Conservation (phyloP, 2,113 vertebrate species). For the Halcyon senegalensis region DNA sequence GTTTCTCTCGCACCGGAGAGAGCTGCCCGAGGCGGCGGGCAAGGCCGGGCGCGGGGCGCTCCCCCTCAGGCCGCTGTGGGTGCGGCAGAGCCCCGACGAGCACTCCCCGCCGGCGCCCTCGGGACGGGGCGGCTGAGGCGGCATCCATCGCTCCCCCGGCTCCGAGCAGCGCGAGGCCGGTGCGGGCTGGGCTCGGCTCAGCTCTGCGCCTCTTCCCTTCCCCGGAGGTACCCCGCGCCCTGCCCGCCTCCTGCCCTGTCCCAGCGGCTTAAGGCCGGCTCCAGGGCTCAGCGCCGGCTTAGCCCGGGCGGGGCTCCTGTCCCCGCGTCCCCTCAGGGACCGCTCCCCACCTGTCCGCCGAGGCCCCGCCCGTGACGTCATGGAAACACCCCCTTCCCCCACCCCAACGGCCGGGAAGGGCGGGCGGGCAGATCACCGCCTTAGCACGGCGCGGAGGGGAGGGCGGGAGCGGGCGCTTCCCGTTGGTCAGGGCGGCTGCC, state of each 20-base stretch:
- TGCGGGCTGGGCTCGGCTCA: not conserved
- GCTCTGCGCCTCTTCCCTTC: not conserved
- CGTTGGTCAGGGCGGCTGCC: not conserved
- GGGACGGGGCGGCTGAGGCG: not conserved
- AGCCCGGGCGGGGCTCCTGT: not conserved
- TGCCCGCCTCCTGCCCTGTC: not conserved
- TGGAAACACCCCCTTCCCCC: constrained; percentile 1
- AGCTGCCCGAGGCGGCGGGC: not conserved
- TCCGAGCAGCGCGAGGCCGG: not conserved
- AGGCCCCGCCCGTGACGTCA: constrained; percentile 7
- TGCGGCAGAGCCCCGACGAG: not conserved
- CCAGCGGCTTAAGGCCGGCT: not conserved
- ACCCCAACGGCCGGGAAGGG: not conserved
- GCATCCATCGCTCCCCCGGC: not conserved
- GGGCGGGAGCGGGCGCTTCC: not conserved
- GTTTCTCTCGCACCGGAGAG: not conserved
- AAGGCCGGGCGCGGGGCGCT: not conserved
- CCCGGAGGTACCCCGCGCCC: not conserved
- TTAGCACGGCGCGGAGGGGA: not conserved
- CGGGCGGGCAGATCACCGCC: not conserved
- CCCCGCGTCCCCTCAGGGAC: not conserved
- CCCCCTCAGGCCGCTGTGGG: not conserved
- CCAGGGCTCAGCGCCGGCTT: not conserved
- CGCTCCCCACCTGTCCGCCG: not conserved
- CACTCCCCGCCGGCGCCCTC: not conserved